Evolutionary conservation across 1,140 invertebrate species (phyloP), one percentile per base, ranked within the genome.

Genomic region (Caenorhabditis briggsae): DNA sequence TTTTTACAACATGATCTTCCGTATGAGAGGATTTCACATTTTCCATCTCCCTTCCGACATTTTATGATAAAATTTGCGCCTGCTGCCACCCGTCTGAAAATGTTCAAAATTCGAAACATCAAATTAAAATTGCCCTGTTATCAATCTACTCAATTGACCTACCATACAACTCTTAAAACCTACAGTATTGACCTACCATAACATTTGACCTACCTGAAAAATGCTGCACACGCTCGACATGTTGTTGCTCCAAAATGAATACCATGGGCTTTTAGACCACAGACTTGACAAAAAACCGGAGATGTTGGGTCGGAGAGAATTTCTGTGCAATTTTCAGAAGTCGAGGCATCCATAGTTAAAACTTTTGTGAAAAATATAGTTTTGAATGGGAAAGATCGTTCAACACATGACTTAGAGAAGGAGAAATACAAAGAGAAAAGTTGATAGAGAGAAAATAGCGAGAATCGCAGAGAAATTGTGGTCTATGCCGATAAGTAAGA

Each of bases 171-270:
- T 7, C 48, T 50, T 50, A 12, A 50, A 50, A 50, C 48, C 48
- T 7, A 6, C 48, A 50, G 12, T 7, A 7, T 50, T 43, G 5
- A 20, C 16, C 5, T 5, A 16, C 2, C 11, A 14, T 9, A 8
- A 65, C 2, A 41, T 43, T 14, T 2, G 20, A 43, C 64, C 18
- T 7, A 70, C 58, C 84, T 43, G 18, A 86, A 78, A 48, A 86
- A 86, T 7, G 84, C 84, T 14, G 70, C 74, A 82, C 84, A 86
- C 0, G 84, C 84, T 82, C 84, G 43, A 33, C 84, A 86, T 20
- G 50, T 56, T 2, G 82, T 18, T 23, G 65, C 84, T 82, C 84
- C 84, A 50, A 86, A 86, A 41, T 86, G 84, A 14, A 58, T 0
- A 58, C 84, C 84, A n/a, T 86, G 84, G 48, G 84, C 48, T 12